Base-by-base conservation (phyloP, 2,797 vertebrate genomes). In the Darevskia mixta region DNA sequence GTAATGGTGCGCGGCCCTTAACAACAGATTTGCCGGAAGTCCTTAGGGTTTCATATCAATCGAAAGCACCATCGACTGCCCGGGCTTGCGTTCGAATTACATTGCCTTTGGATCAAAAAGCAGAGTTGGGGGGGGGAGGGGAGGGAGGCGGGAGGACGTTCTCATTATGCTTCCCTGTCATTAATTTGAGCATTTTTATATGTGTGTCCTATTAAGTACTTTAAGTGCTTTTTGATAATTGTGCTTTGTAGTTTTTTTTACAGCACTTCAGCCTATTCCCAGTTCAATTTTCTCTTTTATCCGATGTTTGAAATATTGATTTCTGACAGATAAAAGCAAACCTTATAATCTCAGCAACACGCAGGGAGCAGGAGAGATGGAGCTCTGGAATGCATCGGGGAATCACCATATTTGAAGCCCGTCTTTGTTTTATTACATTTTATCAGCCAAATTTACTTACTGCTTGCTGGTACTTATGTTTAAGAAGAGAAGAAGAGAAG, bases 181-280 rank as follows among this genome's bases (percentile, higher is more conserved):
- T 98, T 98, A 98, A 98, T 98, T 98, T 98, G 98, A 98, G 98
- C 97, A 98, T 99, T 99, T 99, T 99, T 99, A 98, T 99, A 98
- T 98, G 98, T 98, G 98, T 98, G 98, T 98, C 98, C 98, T 98
- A 99, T 99, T 99, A 99, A 98, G 98, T 97, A 97, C 98, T 98
- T 98, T 99, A 99, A 99, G 99, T 99, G 98, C 98, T 98, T 99
- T 99, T 99, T 99, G 98, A 99, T 99, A 99, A 99, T 99, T 99
- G 98, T 98, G 98, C 99, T 99, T 99, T 99, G 99, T 99, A 99
- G 98, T 99, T 97, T 99, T 99, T 97, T 99, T 99, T 99, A 99
- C 98, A 98, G 98, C 98, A 98, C 98, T 99, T 97, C 98, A 97
- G 98, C 98, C 98, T 99, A 99, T 99, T 99, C 99, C 99, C 99